Evolutionary conservation across 1,140 invertebrate species (phyloP), one percentile per base, ranked within the genome.

Genomic region (Papilio helenus): DNA sequence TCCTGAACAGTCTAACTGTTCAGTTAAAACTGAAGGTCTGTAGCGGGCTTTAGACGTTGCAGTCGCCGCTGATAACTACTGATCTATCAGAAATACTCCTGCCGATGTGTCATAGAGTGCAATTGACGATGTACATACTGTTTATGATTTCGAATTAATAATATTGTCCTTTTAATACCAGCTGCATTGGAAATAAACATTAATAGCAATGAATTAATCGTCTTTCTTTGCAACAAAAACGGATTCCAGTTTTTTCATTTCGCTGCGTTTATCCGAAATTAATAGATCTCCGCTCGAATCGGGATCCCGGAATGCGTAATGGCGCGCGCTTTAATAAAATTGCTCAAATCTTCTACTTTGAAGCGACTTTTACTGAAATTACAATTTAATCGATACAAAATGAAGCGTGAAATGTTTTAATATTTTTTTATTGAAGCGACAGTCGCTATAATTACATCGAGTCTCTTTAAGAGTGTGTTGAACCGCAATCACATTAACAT

Each of bases 281-380:
- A 73, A 73, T 73, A 73, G 42, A 46, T 73, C 10, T 49, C 72
- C 72, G n/a, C 18, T 73, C 34, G 39, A 73, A 12, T 46, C 39
- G 39, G n/a, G 20, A 73, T 73, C 72, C 39, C 39, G 72, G 72
- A 73, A 73, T 73, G n/a, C 39, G 72, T 73, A 73, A 73, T 73
- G 72, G 34, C 72, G 34, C 72, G 72, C 34, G 42, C 34, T 73
- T 73, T 44, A 2, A 73, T 73, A 73, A 73, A 46, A 73, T 42
- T 42, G 18, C 39, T 73, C 10, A 73, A 72, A 73, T 73, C 72
- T 73, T 18, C 9, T 5, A 7, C 72, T 73, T 73, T 73, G 72
- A 49, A 73, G 42, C 34, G n/a, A 73, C n/a, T 73, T 73, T 73
- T 73, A 23, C n/a, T 26, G 23, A 61, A 61, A 61, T 61, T 61